These are phyloP conservation scores for Baronia brevicornis DNA, from an alignment of 2,888 invertebrate genomes.

Conservation along the genomic window DNA sequence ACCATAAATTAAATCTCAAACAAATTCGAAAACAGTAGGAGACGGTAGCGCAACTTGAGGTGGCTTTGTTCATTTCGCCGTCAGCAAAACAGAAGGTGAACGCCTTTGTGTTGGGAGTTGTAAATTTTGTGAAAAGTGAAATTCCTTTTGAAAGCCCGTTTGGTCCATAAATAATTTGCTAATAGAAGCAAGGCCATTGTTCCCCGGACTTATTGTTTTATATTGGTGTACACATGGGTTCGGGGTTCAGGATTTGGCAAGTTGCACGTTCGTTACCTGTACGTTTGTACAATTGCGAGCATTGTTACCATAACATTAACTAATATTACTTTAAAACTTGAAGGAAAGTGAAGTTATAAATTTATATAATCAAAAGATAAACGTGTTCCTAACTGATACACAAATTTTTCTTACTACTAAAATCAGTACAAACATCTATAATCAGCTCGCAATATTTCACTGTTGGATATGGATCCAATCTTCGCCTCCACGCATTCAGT, in stretches of 20 bases:
- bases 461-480: no score
- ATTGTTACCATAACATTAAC: no score
- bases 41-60: conserved; percentile 68
- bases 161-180: conserved; percentile 67
- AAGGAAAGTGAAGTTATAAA: no score
- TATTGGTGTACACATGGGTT: conserved; percentile 59
- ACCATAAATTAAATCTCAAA: conserved; percentile 66
- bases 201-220: conserved; percentile 68
- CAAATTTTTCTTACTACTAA: no score
- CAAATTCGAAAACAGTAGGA: conserved; percentile 75
- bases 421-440: no score
- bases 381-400: no score
- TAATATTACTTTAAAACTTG: no score
- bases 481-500: no score
- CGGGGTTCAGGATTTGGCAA: conserved; percentile 56
- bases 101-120: conserved; percentile 66
- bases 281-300: conserved; percentile 37
- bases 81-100: conserved; percentile 75
- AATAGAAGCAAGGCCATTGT: conserved; percentile 68
- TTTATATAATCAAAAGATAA: no score
- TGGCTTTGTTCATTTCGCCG: conserved; percentile 66
- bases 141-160: conserved; percentile 72
- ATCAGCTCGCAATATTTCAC: no score
- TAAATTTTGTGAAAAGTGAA: conserved; percentile 76
- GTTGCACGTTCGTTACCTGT: conserved; percentile 49